A percentile compares a stretch with the other conserved stretches of the same genome.
Evolutionary conservation across 2,113 vertebrate species (phyloP).

Genomic region (Podarcis muralis): DNA sequence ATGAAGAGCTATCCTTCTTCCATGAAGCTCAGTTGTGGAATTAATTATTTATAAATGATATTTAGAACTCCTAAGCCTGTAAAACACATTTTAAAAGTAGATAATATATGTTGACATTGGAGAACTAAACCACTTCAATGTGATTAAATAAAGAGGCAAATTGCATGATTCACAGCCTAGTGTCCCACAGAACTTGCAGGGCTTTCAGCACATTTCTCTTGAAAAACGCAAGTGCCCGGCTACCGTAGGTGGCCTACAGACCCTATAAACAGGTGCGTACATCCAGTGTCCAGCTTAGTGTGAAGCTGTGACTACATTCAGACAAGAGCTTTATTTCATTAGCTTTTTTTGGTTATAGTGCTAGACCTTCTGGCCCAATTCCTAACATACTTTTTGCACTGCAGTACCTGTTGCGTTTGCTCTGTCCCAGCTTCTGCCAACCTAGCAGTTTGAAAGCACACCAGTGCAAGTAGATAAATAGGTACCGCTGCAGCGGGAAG

Average conservation of each 20-base stretch:
- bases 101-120: constrained; percentile 74
- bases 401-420: too few species aligned
- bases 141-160: constrained; percentile 64
- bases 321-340: too few species aligned
- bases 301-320: not conserved
- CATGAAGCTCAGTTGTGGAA: constrained; percentile 71
- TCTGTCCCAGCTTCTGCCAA: too few species aligned
- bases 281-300: not conserved
- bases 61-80: constrained; percentile 66
- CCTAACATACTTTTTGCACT: too few species aligned
- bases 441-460: too few species aligned
- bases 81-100: constrained; percentile 68
- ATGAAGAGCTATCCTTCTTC: constrained; percentile 74
- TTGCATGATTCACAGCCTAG: constrained; percentile 66
- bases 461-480: too few species aligned
- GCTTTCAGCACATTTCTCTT: constrained; percentile 2
- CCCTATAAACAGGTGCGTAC: not conserved
- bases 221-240: constrained; percentile 23
- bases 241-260: not conserved
- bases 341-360: too few species aligned
- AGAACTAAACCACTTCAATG: constrained; percentile 69
- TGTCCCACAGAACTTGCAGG: constrained; percentile 22
- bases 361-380: too few species aligned
- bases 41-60: constrained; percentile 79
- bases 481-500: too few species aligned